phyloP scores from a whole-genome alignment of 2,888 invertebrate genomes.

The Lasioglossum morio region DNA sequence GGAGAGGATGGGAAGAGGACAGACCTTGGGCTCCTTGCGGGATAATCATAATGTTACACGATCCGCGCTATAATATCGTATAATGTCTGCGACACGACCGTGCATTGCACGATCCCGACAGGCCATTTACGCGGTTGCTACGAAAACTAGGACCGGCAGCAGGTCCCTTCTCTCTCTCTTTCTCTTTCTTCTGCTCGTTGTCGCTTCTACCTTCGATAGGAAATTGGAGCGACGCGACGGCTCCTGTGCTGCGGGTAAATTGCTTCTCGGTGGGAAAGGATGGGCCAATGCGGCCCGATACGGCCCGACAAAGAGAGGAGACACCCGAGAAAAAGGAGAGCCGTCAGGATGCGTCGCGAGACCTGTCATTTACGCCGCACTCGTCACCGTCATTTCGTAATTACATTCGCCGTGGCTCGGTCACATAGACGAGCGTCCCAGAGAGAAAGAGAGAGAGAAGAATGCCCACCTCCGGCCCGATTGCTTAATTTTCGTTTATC shows the following conservation, averaged over 20 bases:
- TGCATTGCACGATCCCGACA: conserved; percentile 74
- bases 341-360: conserved; percentile 51
- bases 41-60: conserved; percentile 83
- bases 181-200: not conserved
- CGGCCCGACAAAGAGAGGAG: conserved; percentile 10
- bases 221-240: conserved; percentile 46
- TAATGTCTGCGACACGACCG: conserved; percentile 80
- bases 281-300: conserved; percentile 6
- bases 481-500: conserved; percentile 16
- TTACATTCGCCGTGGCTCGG: conserved; percentile 41
- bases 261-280: conserved; percentile 26
- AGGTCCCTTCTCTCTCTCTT: not conserved
- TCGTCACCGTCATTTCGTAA: conserved; percentile 66
- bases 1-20: conserved; percentile 74
- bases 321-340: conserved; percentile 29
- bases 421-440: conserved; percentile 14
- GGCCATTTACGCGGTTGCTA: conserved; percentile 62
- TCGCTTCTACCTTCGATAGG: conserved; percentile 28
- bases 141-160: conserved; percentile 50
- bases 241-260: conserved; percentile 17
- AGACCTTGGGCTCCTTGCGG: conserved; percentile 84
- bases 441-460: not conserved
- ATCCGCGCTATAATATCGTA: conserved; percentile 80
- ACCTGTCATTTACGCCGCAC: conserved; percentile 61
- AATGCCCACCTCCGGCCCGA: not conserved